Conservation (phyloP, 2,888 invertebrate species). For the Holacanthella duospinosa region DNA sequence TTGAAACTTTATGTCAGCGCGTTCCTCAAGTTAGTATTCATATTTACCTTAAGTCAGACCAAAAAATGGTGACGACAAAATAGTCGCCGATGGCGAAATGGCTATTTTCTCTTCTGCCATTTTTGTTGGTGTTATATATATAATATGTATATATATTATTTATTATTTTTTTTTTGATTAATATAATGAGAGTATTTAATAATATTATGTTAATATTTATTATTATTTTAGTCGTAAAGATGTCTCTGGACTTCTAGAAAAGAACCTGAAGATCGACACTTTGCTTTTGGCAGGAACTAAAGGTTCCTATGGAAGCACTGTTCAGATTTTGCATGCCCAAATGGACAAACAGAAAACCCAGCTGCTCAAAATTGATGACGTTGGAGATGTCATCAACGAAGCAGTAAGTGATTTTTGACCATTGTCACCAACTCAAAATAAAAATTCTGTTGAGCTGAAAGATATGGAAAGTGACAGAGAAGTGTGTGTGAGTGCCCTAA, state of each 20-base stretch:
- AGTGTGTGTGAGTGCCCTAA: too few relatives aligned
- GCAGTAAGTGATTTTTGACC: constrained; percentile 50
- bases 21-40: constrained; percentile 61
- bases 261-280: constrained; percentile 62
- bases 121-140: not conserved
- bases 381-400: constrained; percentile 77
- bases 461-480: too few relatives aligned
- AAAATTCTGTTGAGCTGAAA: too few relatives aligned
- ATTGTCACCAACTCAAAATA: not conserved
- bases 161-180: constrained; percentile 1
- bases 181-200: not conserved
- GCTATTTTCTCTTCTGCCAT: too few relatives aligned
- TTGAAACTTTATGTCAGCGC: constrained; percentile 69
- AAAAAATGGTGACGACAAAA: not conserved
- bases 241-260: constrained; percentile 47
- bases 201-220: not conserved
- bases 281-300: constrained; percentile 69
- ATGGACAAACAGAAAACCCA: constrained; percentile 72
- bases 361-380: constrained; percentile 70
- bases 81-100: not conserved
- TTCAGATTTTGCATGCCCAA: constrained; percentile 65
- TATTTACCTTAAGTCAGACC: too few relatives aligned
- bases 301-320: constrained; percentile 66
- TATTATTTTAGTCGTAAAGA: constrained; percentile 56
- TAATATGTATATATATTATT: not conserved